Evolutionary conservation across 2,888 invertebrate genomes (phyloP).

Genomic region (Vesta saturnalis): DNA sequence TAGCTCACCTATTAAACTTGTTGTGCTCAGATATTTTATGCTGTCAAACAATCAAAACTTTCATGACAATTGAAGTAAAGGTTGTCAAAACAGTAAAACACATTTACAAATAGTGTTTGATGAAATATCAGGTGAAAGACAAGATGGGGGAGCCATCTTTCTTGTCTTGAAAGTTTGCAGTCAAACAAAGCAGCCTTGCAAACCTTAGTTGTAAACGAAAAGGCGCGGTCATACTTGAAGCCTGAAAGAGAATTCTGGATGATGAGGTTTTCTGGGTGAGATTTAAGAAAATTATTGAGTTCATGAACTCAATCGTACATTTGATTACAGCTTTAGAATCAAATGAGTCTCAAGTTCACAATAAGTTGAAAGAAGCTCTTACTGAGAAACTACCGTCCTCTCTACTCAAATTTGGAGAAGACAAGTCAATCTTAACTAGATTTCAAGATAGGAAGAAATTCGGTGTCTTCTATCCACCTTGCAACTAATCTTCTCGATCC

Average conservation of each 20-base stretch:
- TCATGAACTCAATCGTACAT: neutral
- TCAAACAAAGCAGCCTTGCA: neutral
- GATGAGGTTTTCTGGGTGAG: neutral
- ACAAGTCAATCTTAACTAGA: no score
- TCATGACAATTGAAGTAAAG: neutral
- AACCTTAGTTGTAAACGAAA: constrained; percentile 1
- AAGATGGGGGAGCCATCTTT: neutral
- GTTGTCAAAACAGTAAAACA: neutral
- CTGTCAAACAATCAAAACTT: constrained; percentile 1
- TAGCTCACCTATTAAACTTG: constrained; percentile 2
- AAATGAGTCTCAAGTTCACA: neutral
- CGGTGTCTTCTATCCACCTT: no score
- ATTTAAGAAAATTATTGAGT: neutral
- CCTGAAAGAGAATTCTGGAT: neutral
- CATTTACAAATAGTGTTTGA: neutral
- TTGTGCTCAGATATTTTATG: no score
- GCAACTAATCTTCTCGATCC: no score
- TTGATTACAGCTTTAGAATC: neutral
- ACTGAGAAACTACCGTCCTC: neutral
- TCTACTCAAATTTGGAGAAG: no score
- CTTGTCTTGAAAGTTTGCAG: neutral
- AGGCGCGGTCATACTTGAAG: neutral
- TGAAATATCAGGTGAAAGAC: neutral
- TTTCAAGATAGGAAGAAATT: no score
- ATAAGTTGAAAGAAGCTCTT: neutral